Conservation (phyloP, 1,140 invertebrate species). For the Drosophila miranda region DNA sequence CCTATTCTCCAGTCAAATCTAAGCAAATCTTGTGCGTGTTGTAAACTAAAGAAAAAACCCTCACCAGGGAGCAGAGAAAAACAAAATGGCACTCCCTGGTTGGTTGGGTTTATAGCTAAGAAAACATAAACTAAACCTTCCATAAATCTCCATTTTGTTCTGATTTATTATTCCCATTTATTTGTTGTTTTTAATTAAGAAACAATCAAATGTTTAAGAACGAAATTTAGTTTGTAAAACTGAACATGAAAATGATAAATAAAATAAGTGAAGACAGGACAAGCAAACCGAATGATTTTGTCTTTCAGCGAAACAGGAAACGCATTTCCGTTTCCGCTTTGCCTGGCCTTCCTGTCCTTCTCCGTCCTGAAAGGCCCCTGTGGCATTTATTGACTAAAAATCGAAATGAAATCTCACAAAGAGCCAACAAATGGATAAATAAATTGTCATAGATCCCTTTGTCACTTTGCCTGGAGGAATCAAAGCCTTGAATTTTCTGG, state of each 20-base stretch:
- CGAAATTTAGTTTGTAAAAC: conserved; percentile 35
- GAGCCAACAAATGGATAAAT: not conserved
- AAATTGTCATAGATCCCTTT: no score
- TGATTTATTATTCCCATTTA: conserved; percentile 8
- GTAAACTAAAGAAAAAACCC: conserved; percentile 52
- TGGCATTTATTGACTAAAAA: not conserved
- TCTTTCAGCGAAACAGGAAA: not conserved
- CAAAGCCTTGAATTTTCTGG: no score
- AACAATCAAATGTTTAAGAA: conserved; percentile 27
- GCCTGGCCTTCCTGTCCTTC: not conserved
- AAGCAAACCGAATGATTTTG: not conserved
- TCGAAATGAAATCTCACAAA: not conserved
- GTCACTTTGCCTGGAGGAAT: no score
- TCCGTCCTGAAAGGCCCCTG: not conserved
- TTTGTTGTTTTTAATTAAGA: conserved; percentile 33
- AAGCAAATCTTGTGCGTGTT: conserved; percentile 73
- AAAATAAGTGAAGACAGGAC: conserved; percentile 28
- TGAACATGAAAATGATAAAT: conserved; percentile 42
- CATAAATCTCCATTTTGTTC: conserved; percentile 28
- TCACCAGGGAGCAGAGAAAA: conserved; percentile 1
- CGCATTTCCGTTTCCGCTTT: conserved; percentile 12
- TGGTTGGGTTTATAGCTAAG: conserved; percentile 10
- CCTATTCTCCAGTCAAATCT: conserved; percentile 62
- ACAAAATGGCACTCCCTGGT: not conserved
- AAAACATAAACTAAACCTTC: conserved; percentile 31